A percentile compares a stretch with the other conserved stretches of the same genome.
phyloP scores from a whole-genome alignment of 2,797 vertebrate genomes.

The Pipistrellus pygmaeus region DNA sequence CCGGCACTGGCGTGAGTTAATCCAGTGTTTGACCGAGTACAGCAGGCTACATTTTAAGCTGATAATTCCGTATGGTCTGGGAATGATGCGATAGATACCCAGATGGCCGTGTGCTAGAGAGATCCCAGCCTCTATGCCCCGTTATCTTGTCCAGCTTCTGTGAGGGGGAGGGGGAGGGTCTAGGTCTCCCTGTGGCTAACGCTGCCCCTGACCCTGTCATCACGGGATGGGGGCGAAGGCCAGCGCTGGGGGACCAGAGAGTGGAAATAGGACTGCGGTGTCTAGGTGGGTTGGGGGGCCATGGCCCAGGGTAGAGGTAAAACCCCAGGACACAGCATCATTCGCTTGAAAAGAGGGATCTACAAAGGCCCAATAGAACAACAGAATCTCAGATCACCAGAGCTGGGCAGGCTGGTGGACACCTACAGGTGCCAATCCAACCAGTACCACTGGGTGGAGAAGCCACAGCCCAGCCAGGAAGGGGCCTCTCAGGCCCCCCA shows the following conservation, averaged over 20 bases:
- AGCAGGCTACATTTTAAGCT: no score
- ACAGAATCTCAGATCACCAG: not conserved
- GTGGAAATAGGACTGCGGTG: not conserved
- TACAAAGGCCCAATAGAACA: not conserved
- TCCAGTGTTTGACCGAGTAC: no score
- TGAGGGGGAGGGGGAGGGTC: not conserved
- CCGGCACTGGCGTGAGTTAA: no score
- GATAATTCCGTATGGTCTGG: no score
- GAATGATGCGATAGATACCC: no score
- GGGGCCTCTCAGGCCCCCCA: not conserved
- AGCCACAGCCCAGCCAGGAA: not conserved
- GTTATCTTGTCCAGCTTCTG: not conserved
- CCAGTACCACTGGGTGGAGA: rapidly evolving
- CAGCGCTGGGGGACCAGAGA: not conserved
- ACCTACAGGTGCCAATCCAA: not conserved
- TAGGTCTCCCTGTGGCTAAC: not conserved
- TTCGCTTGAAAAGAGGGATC: not conserved
- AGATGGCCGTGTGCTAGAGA: not conserved
- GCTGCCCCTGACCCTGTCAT: not conserved
- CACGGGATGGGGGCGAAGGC: not conserved
- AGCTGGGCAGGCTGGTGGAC: not conserved
- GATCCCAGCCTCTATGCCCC: not conserved
- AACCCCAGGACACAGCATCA: not conserved
- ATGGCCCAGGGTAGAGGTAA: not conserved
- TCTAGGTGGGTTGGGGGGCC: not conserved